Percentiles rank a stretch among this genome's conserved stretches.
phyloP scores from a whole-genome alignment of 2,113 vertebrate genomes.

The Hippocampus zosterae region DNA sequence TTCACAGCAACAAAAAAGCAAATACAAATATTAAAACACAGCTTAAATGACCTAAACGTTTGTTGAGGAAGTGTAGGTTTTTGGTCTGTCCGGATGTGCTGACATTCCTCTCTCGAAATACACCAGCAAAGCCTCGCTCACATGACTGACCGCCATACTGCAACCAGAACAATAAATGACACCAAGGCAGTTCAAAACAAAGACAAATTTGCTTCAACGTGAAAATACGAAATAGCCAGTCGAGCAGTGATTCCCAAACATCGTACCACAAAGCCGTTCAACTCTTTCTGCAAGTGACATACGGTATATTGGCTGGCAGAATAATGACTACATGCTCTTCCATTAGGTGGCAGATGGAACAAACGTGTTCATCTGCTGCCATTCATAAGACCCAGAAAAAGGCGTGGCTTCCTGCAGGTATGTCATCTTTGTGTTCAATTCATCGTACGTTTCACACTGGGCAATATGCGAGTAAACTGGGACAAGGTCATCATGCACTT shows the following conservation, averaged over 20 bases:
- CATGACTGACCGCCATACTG: slow-evolving; percentile 80
- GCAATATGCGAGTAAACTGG: no score
- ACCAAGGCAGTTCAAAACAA: not conserved
- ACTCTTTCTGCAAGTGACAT: no score
- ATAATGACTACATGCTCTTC: no score
- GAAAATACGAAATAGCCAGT: not conserved
- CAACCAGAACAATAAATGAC: slow-evolving; percentile 27
- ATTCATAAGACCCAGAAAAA: no score
- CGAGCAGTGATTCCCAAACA: no score
- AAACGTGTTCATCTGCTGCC: no score
- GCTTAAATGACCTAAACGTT: not conserved
- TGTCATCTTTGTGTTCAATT: no score
- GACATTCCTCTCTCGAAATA: slow-evolving; percentile 71
- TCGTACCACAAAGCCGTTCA: no score
- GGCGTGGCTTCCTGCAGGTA: no score
- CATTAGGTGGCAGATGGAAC: no score
- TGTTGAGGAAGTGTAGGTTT: not conserved
- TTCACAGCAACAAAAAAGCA: not conserved
- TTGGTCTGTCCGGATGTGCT: slow-evolving; percentile 1
- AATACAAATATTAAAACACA: slow-evolving; percentile 28
- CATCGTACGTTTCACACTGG: no score
- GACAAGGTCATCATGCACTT: not conserved
- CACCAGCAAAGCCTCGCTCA: slow-evolving; percentile 82
- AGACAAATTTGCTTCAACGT: not conserved
- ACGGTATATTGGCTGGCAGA: no score